Evolutionary conservation across 2,888 invertebrate genomes (phyloP).

Genomic region (Yponomeuta malinellus): DNA sequence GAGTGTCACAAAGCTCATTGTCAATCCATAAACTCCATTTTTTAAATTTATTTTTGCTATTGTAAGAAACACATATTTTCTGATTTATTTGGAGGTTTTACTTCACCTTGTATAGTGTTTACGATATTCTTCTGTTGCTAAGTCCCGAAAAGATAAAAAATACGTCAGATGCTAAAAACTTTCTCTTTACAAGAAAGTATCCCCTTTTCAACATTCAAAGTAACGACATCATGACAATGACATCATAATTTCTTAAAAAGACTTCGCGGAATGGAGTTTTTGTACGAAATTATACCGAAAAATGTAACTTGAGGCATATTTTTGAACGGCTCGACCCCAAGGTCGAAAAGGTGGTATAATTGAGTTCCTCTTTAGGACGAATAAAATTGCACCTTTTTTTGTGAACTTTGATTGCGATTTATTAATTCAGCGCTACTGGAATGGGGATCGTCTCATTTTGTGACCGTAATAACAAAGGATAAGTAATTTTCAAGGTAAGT

Average conservation of each 20-base stretch:
- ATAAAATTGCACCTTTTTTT: not conserved
- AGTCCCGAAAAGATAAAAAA: not conserved
- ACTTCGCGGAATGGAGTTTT: not conserved
- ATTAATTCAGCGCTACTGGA: not conserved
- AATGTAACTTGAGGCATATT: not conserved
- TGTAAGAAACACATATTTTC: too few species aligned
- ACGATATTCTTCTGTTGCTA: not conserved
- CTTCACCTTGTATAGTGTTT: too few species aligned
- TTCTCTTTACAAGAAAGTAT: not conserved
- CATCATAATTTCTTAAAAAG: not conserved
- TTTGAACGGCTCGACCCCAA: not conserved
- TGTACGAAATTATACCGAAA: not conserved
- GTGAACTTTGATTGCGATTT: not conserved
- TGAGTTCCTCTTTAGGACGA: not conserved
- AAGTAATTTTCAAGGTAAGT: too few species aligned
- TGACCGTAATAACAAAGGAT: too few species aligned
- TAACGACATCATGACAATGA: not conserved
- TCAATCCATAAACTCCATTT: too few species aligned
- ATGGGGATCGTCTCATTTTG: too few species aligned
- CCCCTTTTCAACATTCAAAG: not conserved
- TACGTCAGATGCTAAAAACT: not conserved
- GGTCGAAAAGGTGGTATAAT: not conserved
- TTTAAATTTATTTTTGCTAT: too few species aligned
- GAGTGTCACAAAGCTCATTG: too few species aligned
- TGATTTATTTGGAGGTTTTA: too few species aligned